Conservation (phyloP, 2,888 invertebrate genomes). For the Pachliopta kotzebuea region DNA sequence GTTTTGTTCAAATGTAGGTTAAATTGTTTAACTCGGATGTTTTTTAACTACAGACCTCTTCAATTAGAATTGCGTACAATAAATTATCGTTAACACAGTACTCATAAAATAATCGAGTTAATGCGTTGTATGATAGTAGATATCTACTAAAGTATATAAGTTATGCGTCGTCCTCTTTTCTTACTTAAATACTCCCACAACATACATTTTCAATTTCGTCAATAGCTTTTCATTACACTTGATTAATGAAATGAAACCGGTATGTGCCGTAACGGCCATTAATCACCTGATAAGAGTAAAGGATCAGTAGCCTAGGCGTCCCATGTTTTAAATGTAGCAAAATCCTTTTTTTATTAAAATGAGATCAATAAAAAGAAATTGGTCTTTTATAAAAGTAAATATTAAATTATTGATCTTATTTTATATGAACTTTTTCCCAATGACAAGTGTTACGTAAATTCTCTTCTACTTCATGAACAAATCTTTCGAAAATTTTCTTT, state of each 20-base stretch:
- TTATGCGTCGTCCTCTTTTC: slow-evolving; percentile 6
- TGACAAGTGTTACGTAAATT: too few relatives aligned
- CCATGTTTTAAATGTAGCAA: slow-evolving; percentile 10
- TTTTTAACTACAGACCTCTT: too few relatives aligned
- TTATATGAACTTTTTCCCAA: background rate
- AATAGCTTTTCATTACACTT: slow-evolving; percentile 21
- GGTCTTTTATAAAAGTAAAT: background rate
- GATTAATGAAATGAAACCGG: slow-evolving; percentile 26
- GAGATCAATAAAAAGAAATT: background rate
- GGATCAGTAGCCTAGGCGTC: slow-evolving; percentile 19
- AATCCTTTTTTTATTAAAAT: slow-evolving; percentile 6
- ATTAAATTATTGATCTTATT: background rate
- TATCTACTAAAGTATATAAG: too few relatives aligned
- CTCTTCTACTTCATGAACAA: too few relatives aligned
- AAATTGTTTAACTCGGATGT: too few relatives aligned
- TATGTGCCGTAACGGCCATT: slow-evolving; percentile 18
- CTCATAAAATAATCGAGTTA: too few relatives aligned
- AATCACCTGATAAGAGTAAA: slow-evolving; percentile 26
- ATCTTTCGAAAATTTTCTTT: too few relatives aligned
- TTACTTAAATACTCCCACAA: slow-evolving; percentile 4
- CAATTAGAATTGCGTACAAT: too few relatives aligned
- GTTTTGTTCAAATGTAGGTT: too few relatives aligned
- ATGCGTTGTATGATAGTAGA: too few relatives aligned
- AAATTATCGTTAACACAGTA: too few relatives aligned
- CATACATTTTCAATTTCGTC: slow-evolving; percentile 24